Evolutionary conservation across 1,140 invertebrate species (phyloP).

Genomic region (Brachionus paranguensis): DNA sequence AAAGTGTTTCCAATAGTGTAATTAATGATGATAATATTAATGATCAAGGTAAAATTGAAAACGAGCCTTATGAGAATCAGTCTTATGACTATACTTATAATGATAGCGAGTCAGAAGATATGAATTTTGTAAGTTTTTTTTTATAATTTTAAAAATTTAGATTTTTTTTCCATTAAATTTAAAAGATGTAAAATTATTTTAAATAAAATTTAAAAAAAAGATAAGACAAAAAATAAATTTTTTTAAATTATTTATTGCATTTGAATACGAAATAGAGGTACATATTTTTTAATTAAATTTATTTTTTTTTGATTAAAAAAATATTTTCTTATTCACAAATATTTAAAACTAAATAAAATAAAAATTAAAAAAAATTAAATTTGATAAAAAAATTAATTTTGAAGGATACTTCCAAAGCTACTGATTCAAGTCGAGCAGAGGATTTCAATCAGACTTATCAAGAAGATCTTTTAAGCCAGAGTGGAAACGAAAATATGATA

Average conservation of each 20-base stretch:
- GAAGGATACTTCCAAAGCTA: background rate
- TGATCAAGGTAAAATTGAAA: background rate
- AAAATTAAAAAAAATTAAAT: background rate
- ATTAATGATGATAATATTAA: background rate
- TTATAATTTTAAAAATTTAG: background rate
- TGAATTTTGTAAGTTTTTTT: conserved; percentile 10
- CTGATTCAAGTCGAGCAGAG: background rate
- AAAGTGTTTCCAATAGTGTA: background rate
- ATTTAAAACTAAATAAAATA: background rate
- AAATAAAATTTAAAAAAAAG: background rate
- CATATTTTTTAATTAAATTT: background rate
- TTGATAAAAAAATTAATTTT: background rate
- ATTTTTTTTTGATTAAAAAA: background rate
- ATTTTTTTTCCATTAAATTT: background rate
- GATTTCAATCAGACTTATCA: background rate
- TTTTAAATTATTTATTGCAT: background rate
- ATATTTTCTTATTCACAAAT: no score
- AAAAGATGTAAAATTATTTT: background rate
- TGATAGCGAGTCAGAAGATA: background rate
- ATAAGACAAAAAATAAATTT: background rate
- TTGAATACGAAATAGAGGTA: background rate
- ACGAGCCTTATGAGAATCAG: background rate
- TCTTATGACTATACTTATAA: conserved; percentile 22
- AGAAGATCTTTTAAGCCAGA: background rate
- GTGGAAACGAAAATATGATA: background rate